These are phyloP conservation scores for Kuschelorhynchus macadamiae DNA, from an alignment of 2,888 invertebrate genomes.

Conservation along the genomic window DNA sequence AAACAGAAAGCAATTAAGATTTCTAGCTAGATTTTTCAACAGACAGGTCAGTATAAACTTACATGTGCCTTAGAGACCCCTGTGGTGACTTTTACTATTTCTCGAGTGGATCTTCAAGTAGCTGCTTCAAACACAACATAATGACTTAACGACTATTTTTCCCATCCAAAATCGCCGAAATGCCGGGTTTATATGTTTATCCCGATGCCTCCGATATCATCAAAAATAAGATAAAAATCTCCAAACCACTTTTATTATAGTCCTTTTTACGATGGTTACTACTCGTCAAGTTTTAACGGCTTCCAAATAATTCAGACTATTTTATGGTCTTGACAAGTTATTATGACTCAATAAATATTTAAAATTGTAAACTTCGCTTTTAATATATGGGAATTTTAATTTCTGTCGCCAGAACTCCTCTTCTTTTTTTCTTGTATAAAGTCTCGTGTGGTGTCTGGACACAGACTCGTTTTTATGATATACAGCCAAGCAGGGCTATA, in stretches of 20 bases:
- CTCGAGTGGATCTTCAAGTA: no score
- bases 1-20: no score
- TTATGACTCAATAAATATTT: constrained; percentile 68
- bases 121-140: no score
- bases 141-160: constrained; percentile 44
- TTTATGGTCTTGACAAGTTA: constrained; percentile 68
- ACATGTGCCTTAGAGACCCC: no score
- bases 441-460: no score
- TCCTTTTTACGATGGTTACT: constrained; percentile 41
- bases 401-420: no score
- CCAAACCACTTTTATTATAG: constrained; percentile 43
- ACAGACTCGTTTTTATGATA: no score
- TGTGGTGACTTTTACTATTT: no score
- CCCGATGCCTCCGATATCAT: constrained; percentile 39
- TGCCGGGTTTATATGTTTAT: constrained; percentile 39
- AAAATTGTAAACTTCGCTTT: constrained; percentile 54
- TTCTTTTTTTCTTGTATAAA: no score
- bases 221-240: constrained; percentile 39
- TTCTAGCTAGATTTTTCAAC: no score
- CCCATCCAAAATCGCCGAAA: constrained; percentile 31
- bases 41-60: no score
- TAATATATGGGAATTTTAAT: constrained; percentile 42
- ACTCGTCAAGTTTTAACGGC: constrained; percentile 55
- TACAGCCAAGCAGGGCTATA: no score
- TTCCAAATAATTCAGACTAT: constrained; percentile 66